Base-by-base conservation (phyloP, 2,113 vertebrate genomes). In the Brachypteracias leptosomus region DNA sequence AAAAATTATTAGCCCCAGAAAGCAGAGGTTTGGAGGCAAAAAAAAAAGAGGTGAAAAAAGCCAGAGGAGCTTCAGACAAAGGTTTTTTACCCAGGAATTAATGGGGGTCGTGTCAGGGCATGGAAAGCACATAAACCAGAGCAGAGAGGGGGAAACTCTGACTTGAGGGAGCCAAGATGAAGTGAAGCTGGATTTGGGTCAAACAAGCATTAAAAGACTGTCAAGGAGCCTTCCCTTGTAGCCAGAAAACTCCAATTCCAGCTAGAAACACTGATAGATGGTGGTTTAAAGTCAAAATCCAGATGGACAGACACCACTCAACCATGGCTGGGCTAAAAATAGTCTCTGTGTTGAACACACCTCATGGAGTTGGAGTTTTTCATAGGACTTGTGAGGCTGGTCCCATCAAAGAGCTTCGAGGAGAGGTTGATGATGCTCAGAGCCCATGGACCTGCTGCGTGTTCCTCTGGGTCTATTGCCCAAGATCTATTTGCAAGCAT, bases 21-120 rank as follows among this genome's bases (percentile, higher is more conserved):
- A 93, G n/a, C 91, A 91, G 96, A 79, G 92, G 90, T 80, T 87
- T 67, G 88, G 83, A 73, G 44, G 46, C 3, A 40, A 65, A 28
- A 85, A 9, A 58, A 70, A 31, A 72, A 86, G 59, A 88, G 19
- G 79, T 95, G 95, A 92, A 87, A 94, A 94, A 95, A 91, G 81
- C 91, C 87, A 67, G 93, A 90, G 76, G 77, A 96, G 70, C 62
- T 85, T 74, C 80, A 97, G 97, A 93, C 75, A 97, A 97, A 97
- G n/a, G 80, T 74, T 85, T 97, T 97, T 97, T 96, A 97, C 94
- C 57, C 97, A 97, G 88, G n/a, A 97, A 95, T 98, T 98, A 98
- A 98, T 84, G 95, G 97, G 97, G 98, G 97, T 98, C 97, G 91
- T 74, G 76, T 93, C 94, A 91, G 98, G 97, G 97, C 97, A 95